These are phyloP conservation scores for Rhodophaea formosa DNA, from an alignment of 2,888 invertebrate genomes.

Conservation along the genomic window DNA sequence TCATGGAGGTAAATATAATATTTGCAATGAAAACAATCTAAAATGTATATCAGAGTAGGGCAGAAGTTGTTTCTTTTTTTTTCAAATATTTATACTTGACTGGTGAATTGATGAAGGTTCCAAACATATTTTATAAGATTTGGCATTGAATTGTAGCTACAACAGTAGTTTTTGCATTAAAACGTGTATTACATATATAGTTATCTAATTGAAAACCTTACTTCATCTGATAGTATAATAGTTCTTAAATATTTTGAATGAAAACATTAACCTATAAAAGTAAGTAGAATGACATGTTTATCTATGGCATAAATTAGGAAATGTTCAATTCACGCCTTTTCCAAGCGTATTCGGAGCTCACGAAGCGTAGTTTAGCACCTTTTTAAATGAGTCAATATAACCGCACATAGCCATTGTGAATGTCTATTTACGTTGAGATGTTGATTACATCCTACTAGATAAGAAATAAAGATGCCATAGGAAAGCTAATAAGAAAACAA, in stretches of 20 bases:
- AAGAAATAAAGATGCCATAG: not conserved
- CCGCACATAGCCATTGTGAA: slow-evolving; percentile 14
- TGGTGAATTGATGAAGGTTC: too few species aligned
- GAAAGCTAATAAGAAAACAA: not conserved
- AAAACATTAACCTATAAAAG: not conserved
- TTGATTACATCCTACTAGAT: not conserved
- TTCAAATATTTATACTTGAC: too few species aligned
- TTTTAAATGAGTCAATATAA: slow-evolving; percentile 39
- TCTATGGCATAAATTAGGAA: slow-evolving; percentile 39
- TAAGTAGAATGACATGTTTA: slow-evolving; percentile 14
- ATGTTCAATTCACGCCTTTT: slow-evolving; percentile 28
- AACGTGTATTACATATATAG: too few species aligned
- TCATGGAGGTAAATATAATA: not conserved
- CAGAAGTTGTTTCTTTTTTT: too few species aligned
- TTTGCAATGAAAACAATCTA: too few species aligned
- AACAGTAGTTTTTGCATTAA: too few species aligned
- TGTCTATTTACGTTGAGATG: not conserved
- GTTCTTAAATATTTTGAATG: not conserved
- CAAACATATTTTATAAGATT: too few species aligned
- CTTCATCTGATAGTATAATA: too few species aligned
- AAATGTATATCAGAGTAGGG: too few species aligned
- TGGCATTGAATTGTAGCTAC: too few species aligned
- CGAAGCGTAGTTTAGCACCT: slow-evolving; percentile 71
- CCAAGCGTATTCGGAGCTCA: slow-evolving; percentile 62
- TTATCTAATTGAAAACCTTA: too few species aligned